Evolutionary conservation across 2,888 invertebrate species (phyloP).

Genomic region (Idaea straminata): DNA sequence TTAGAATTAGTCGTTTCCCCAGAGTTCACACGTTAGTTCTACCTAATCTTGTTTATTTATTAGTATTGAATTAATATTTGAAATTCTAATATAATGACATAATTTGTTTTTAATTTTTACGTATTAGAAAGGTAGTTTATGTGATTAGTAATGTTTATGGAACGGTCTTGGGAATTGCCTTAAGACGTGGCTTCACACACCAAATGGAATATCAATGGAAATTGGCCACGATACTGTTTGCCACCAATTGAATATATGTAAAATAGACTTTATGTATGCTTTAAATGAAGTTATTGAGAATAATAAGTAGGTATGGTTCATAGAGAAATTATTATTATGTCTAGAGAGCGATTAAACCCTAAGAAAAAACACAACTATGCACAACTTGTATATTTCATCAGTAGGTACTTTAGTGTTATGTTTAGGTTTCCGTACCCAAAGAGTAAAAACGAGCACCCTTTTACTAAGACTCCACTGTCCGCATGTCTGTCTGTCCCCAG

Average conservation of each 20-base stretch:
- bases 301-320: background rate
- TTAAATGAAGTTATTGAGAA: background rate
- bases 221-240: background rate
- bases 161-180: background rate
- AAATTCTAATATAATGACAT: conserved; percentile 1
- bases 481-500: too few species aligned
- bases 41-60: background rate
- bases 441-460: too few species aligned
- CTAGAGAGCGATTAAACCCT: background rate
- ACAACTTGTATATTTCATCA: too few species aligned
- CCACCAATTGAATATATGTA: background rate
- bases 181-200: background rate
- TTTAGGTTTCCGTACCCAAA: too few species aligned
- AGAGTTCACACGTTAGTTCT: background rate
- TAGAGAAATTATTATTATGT: background rate
- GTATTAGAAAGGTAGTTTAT: conserved; percentile 24
- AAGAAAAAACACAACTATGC: too few species aligned
- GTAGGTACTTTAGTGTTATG: too few species aligned
- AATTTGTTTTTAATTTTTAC: conserved; percentile 14
- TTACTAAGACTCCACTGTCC: too few species aligned
- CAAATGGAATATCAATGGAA: background rate
- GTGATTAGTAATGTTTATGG: background rate
- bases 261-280: background rate
- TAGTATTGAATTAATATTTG: background rate
- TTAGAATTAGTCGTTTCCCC: conserved; percentile 1